These are phyloP conservation scores for Planiliza haematocheilus DNA, from an alignment of 2,113 vertebrate species.

Conservation along the genomic window DNA sequence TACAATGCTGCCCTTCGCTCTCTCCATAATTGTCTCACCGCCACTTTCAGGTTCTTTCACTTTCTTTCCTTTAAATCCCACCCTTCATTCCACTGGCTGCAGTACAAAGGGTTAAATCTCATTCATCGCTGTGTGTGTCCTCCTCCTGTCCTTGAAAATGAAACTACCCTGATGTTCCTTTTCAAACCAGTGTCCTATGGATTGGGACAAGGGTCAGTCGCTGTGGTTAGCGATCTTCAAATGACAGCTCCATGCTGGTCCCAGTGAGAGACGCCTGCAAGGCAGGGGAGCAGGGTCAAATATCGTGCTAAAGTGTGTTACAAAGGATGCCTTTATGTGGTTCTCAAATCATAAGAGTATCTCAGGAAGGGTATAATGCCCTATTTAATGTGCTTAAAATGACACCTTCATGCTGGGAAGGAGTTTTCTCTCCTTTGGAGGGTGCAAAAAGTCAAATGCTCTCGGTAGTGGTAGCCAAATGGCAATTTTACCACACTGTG, in stretches of 20 bases:
- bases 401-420: slow-evolving; percentile 54
- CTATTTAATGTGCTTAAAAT: slow-evolving; percentile 58
- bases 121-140: slow-evolving; percentile 44
- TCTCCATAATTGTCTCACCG: slow-evolving; percentile 21
- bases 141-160: slow-evolving; percentile 48
- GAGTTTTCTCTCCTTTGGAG: slow-evolving; percentile 38
- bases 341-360: slow-evolving; percentile 66
- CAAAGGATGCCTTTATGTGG: slow-evolving; percentile 55
- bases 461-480: slow-evolving; percentile 31
- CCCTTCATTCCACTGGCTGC: slow-evolving; percentile 21
- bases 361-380: slow-evolving; percentile 41
- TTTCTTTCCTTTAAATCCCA: slow-evolving; percentile 20
- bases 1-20: slow-evolving; percentile 3
- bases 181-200: slow-evolving; percentile 56
- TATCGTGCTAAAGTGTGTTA: slow-evolving; percentile 46
- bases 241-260: slow-evolving; percentile 64
- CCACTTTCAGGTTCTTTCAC: slow-evolving; percentile 15
- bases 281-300: slow-evolving; percentile 61
- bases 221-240: slow-evolving; percentile 41
- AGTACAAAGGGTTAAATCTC: slow-evolving; percentile 60
- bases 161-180: slow-evolving; percentile 48
- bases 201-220: slow-evolving; percentile 47
- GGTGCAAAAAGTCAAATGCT: slow-evolving; percentile 63
- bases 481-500: slow-evolving; percentile 27
- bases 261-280: slow-evolving; percentile 55